phyloP scores from a whole-genome alignment of 64 coral and sea anemone genomes.

The Pachyseris speciosa region DNA sequence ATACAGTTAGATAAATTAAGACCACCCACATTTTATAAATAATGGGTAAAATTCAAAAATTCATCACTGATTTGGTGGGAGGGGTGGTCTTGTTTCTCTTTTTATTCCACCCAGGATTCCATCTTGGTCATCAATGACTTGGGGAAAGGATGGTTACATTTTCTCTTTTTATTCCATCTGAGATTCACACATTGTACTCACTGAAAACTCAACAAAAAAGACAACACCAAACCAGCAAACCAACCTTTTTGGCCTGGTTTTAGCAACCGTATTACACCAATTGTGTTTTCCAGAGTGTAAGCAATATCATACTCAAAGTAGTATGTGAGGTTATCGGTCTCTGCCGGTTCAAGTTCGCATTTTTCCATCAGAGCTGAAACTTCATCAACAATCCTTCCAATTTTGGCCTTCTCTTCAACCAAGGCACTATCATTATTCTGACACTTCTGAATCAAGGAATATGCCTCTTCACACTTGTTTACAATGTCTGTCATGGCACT shows the following conservation, averaged over 20 bases:
- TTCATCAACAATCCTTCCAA: slow-evolving; percentile 61
- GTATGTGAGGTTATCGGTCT: slow-evolving; percentile 62
- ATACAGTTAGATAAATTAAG: too few relatives aligned
- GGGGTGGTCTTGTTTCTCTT: too few relatives aligned
- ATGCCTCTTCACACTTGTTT: slow-evolving; percentile 71
- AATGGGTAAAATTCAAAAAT: too few relatives aligned
- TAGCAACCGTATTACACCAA: slow-evolving; percentile 39
- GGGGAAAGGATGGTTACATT: too few relatives aligned
- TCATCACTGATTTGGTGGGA: too few relatives aligned
- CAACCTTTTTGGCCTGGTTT: slow-evolving; percentile 25
- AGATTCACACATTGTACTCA: too few relatives aligned
- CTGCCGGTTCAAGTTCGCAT: slow-evolving; percentile 66
- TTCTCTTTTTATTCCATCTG: too few relatives aligned
- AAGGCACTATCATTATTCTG: slow-evolving; percentile 65
- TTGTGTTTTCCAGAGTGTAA: slow-evolving; percentile 58
- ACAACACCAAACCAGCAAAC: background rate
- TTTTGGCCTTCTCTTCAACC: slow-evolving; percentile 61
- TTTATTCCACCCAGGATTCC: too few relatives aligned
- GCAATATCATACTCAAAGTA: slow-evolving; percentile 64
- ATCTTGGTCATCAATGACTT: too few relatives aligned
- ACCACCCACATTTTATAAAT: too few relatives aligned
- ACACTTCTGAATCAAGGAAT: slow-evolving; percentile 42
- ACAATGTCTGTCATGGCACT: slow-evolving; percentile 75
- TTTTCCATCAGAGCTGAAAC: slow-evolving; percentile 36
- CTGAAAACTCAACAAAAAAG: too few relatives aligned